phyloP scores from a whole-genome alignment of 2,888 invertebrate genomes.

The Cyrtodaria siliqua region DNA sequence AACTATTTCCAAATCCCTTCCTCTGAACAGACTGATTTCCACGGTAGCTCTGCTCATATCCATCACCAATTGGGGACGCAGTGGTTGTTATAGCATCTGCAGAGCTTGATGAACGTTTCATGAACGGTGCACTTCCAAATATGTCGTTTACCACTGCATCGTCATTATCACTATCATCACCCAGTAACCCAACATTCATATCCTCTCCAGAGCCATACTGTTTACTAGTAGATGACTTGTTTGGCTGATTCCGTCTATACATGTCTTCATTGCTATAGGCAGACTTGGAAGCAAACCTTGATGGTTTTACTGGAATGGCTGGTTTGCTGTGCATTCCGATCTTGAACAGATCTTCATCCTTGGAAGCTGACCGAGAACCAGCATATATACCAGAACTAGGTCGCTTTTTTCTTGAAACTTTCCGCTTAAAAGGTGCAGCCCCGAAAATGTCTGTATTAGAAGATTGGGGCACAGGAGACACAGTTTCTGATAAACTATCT shows the following conservation, averaged over 20 bases:
- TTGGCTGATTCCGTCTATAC: slow-evolving; percentile 21
- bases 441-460: slow-evolving; percentile 80
- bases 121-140: slow-evolving; percentile 82
- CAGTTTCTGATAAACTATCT: slow-evolving; percentile 41
- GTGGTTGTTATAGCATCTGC: slow-evolving; percentile 47
- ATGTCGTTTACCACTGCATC: slow-evolving; percentile 66
- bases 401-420: slow-evolving; percentile 67
- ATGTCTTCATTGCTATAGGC: slow-evolving; percentile 31
- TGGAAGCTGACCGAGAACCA: slow-evolving; percentile 34
- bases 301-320: slow-evolving; percentile 48
- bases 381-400: slow-evolving; percentile 55
- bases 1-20: slow-evolving; percentile 51
- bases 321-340: slow-evolving; percentile 8
- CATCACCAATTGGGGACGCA: slow-evolving; percentile 29
- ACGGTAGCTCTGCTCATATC: slow-evolving; percentile 12
- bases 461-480: slow-evolving; percentile 60
- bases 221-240: slow-evolving; percentile 29
- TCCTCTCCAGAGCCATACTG: slow-evolving; percentile 42
- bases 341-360: slow-evolving; percentile 10
- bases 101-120: slow-evolving; percentile 63
- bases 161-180: slow-evolving; percentile 47
- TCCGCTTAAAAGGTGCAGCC: slow-evolving; percentile 83
- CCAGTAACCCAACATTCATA: slow-evolving; percentile 46
- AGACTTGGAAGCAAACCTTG: slow-evolving; percentile 20
- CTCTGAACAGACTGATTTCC: slow-evolving; percentile 16